These are phyloP conservation scores for Platerodrilus igneus DNA, from an alignment of 2,888 invertebrate species.

Conservation along the genomic window DNA sequence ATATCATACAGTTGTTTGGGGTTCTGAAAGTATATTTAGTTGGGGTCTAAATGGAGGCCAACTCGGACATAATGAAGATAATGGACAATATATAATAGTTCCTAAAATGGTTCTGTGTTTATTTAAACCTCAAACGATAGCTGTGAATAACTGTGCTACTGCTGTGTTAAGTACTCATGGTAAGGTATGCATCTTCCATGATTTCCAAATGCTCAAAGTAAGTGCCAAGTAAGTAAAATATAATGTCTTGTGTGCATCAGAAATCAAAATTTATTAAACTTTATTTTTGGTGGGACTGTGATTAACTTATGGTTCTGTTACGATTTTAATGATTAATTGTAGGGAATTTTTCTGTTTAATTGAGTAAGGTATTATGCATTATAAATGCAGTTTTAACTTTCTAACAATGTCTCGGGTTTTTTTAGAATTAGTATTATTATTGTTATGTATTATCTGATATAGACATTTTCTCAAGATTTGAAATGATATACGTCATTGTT, in stretches of 20 bases:
- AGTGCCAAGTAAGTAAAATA: slow-evolving; percentile 51
- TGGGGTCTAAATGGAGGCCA: slow-evolving; percentile 84
- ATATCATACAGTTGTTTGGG: slow-evolving; percentile 68
- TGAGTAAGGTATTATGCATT: too few relatives aligned
- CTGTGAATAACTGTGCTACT: slow-evolving; percentile 65
- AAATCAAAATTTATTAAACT: too few relatives aligned
- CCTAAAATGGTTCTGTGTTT: slow-evolving; percentile 49
- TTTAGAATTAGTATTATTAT: too few relatives aligned
- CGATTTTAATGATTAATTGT: too few relatives aligned
- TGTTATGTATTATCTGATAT: too few relatives aligned
- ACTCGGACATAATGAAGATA: slow-evolving; percentile 60
- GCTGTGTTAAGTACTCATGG: slow-evolving; percentile 61
- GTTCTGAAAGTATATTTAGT: slow-evolving; percentile 59
- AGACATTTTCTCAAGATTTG: too few relatives aligned
- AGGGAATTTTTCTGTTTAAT: too few relatives aligned
- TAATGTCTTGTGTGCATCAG: not conserved
- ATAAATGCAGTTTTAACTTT: too few relatives aligned
- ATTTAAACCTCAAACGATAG: slow-evolving; percentile 47
- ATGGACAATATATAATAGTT: slow-evolving; percentile 45
- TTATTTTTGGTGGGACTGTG: too few relatives aligned
- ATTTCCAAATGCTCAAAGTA: slow-evolving; percentile 65
- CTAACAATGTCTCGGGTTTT: too few relatives aligned
- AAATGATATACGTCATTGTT: too few relatives aligned
- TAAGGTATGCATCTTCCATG: slow-evolving; percentile 66
- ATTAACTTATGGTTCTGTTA: too few relatives aligned